A percentile compares a stretch with the other conserved stretches of the same genome.
Conservation (phyloP, 2,113 vertebrate genomes). For the Nerophis lumbriciformis region DNA sequence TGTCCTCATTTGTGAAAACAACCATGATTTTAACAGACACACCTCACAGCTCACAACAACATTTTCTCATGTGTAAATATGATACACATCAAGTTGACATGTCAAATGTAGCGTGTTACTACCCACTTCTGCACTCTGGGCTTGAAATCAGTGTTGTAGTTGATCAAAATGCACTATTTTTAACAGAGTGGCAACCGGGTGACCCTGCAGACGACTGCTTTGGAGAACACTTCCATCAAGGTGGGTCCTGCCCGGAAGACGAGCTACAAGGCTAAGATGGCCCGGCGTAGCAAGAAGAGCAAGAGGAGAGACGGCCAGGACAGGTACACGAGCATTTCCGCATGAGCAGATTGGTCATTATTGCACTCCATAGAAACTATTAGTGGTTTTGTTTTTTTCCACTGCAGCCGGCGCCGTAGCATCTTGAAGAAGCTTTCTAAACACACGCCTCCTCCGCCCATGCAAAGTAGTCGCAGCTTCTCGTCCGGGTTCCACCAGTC, state of each 20-base stretch:
- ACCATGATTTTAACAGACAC: too few species aligned
- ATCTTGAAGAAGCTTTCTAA: constrained; percentile 90
- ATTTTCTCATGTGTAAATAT: too few species aligned
- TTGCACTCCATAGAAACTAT: background rate
- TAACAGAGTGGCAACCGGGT: constrained; percentile 86
- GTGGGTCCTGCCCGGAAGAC: constrained; percentile 85
- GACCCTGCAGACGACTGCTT: constrained; percentile 82
- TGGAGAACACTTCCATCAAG: constrained; percentile 94
- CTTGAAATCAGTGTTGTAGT: background rate
- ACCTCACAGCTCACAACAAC: too few species aligned
- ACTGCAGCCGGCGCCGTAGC: constrained; percentile 69
- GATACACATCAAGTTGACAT: too few species aligned
- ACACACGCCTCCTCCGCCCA: constrained; percentile 72
- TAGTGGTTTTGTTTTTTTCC: background rate
- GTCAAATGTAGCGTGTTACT: too few species aligned
- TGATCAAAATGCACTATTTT: background rate
- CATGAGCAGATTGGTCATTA: too few species aligned
- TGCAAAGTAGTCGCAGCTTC: constrained; percentile 90
- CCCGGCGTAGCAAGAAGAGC: constrained; percentile 83
- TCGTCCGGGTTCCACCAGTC: constrained; percentile 91
- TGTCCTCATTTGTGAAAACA: too few species aligned
- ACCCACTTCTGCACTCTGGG: background rate
- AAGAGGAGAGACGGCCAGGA: constrained; percentile 84
- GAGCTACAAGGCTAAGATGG: constrained; percentile 87
- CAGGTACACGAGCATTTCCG: constrained; percentile 61